Evolutionary conservation across 2,888 invertebrate species (phyloP).

Genomic region (Lepidonotus clava): DNA sequence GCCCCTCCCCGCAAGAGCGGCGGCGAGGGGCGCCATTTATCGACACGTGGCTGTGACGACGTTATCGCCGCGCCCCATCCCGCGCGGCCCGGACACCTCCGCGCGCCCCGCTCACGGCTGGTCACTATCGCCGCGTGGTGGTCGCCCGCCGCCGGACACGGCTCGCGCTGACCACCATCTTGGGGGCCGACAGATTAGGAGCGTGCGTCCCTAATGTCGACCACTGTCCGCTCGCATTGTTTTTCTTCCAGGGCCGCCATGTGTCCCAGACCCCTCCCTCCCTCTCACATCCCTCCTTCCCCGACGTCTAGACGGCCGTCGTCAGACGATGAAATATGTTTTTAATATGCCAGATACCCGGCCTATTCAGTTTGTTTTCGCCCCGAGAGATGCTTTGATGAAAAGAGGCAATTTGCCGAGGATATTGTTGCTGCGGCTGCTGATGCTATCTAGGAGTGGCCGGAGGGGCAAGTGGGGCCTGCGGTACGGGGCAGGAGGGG

Average conservation of each 20-base stretch:
- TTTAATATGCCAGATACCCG: slow-evolving; percentile 23
- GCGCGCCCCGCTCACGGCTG: neutral
- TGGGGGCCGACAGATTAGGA: neutral
- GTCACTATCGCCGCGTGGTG: neutral
- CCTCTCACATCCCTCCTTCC: neutral
- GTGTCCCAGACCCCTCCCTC: neutral
- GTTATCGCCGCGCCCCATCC: neutral
- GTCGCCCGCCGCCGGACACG: neutral
- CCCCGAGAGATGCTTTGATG: slow-evolving; percentile 25
- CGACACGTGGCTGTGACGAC: slow-evolving; percentile 6
- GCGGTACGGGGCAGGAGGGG: neutral
- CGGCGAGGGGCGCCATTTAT: neutral
- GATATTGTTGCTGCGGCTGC: slow-evolving; percentile 25
- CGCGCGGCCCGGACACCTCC: neutral
- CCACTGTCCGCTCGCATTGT: no score
- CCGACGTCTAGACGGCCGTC: no score
- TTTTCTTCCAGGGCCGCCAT: neutral
- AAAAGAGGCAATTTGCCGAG: slow-evolving; percentile 49
- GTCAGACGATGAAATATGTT: slow-evolving; percentile 22
- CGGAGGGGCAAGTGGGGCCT: neutral
- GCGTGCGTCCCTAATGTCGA: neutral
- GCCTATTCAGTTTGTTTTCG: slow-evolving; percentile 30
- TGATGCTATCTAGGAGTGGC: slow-evolving; percentile 37
- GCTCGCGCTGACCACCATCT: neutral
- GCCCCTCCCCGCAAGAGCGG: neutral